Conservation (phyloP, 2,888 invertebrate species). For the Drosophila cognata region DNA sequence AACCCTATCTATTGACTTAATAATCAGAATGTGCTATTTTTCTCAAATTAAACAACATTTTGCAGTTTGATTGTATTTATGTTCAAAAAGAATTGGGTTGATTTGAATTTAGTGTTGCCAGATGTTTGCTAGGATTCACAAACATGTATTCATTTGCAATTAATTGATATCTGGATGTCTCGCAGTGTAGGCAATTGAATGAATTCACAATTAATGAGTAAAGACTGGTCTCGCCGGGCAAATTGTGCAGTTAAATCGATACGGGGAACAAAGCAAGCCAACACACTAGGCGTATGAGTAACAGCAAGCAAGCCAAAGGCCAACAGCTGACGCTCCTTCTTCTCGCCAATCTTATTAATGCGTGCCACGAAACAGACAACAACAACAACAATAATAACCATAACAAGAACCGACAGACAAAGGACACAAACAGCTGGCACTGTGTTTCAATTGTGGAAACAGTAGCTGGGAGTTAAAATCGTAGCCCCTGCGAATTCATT, state of each 20-base stretch:
- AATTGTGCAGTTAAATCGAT: slow-evolving; percentile 49
- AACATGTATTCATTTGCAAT: neutral
- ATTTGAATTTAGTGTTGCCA: neutral
- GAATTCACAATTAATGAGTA: slow-evolving; percentile 56
- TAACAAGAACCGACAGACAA: slow-evolving; percentile 46
- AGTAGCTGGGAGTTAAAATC: slow-evolving; percentile 29
- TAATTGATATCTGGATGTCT: neutral
- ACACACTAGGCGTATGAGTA: slow-evolving; percentile 60
- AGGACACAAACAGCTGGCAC: slow-evolving; percentile 57
- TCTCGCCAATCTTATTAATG: slow-evolving; percentile 34
- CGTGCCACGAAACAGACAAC: slow-evolving; percentile 28
- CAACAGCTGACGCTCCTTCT: slow-evolving; percentile 36
- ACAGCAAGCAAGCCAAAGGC: slow-evolving; percentile 33
- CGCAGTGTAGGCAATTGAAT: slow-evolving; percentile 40
- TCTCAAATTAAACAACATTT: neutral
- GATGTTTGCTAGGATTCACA: neutral
- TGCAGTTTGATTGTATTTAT: neutral
- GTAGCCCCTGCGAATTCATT: slow-evolving; percentile 73
- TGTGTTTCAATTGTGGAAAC: slow-evolving; percentile 20
- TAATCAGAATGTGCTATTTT: neutral
- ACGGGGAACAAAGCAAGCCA: slow-evolving; percentile 24
- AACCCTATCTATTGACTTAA: neutral
- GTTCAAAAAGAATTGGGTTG: no score
- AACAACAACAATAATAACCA: slow-evolving; percentile 23
- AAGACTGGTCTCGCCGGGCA: slow-evolving; percentile 33